These are phyloP conservation scores for Nomada fucata DNA, from an alignment of 2,888 invertebrate genomes.

Conservation along the genomic window DNA sequence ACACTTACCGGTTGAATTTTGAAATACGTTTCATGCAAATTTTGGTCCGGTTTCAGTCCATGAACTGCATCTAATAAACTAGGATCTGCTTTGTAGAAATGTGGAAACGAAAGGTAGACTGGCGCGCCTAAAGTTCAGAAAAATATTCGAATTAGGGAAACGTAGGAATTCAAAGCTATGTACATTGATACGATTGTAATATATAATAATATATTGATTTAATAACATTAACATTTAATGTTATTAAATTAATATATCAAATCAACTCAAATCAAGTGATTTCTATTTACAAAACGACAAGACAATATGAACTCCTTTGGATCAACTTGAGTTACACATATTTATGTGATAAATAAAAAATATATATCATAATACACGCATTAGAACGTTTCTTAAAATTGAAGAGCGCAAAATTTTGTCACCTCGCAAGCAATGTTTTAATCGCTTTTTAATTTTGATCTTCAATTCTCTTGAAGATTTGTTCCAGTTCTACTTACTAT, in stretches of 20 bases:
- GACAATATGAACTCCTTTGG: no score
- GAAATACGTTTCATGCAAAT: conserved; percentile 91
- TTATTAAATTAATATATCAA: no score
- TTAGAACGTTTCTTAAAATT: no score
- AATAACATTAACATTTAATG: no score
- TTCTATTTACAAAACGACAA: no score
- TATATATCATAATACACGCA: not conserved
- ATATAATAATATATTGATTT: not conserved
- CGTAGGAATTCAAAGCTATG: not conserved
- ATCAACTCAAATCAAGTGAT: no score
- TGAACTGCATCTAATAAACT: conserved; percentile 88
- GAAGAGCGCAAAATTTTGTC: no score
- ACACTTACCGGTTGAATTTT: conserved; percentile 92
- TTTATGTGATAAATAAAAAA: no score
- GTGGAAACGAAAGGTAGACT: conserved; percentile 94
- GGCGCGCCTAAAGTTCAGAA: conserved; percentile 89
- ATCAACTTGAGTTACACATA: no score
- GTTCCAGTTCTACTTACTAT: conserved; percentile 86
- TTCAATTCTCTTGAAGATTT: not conserved
- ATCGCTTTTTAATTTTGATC: no score
- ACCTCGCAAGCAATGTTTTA: no score
- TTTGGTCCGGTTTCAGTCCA: conserved; percentile 89
- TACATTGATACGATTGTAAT: not conserved
- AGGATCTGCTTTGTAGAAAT: conserved; percentile 93
- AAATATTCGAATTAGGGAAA: not conserved